Conservation (phyloP, 2,888 invertebrate genomes). For the Hyles lineata region DNA sequence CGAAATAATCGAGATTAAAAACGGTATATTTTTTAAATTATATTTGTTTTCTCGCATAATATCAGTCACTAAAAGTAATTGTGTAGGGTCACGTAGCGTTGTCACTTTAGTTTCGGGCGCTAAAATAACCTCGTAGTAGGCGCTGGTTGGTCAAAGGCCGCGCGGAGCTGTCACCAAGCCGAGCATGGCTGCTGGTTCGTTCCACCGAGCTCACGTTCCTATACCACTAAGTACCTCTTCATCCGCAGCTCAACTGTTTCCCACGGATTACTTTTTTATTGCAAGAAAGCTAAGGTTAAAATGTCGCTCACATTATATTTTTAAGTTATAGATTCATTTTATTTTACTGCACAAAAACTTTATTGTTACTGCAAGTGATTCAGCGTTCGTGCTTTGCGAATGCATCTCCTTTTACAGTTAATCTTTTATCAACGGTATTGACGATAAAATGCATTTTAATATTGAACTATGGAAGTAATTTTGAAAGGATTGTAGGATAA, state of each 20-base stretch:
- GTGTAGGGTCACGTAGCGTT: constrained; percentile 36
- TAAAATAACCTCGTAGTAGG: constrained; percentile 69
- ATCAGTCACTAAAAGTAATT: too few species aligned
- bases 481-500: neutral
- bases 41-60: too few species aligned
- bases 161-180: constrained; percentile 67
- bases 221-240: constrained; percentile 42
- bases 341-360: constrained; percentile 1
- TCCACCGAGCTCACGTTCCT: constrained; percentile 67
- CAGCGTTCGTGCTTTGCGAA: neutral
- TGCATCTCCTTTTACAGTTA: neutral
- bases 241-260: constrained; percentile 51
- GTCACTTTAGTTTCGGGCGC: constrained; percentile 53
- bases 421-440: neutral
- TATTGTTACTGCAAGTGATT: neutral
- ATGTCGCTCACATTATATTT: neutral
- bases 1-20: too few species aligned
- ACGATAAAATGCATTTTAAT: neutral
- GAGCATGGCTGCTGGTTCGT: constrained; percentile 74
- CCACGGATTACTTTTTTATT: constrained; percentile 45
- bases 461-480: neutral
- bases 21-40: too few species aligned
- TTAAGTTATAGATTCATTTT: neutral
- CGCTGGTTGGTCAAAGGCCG: constrained; percentile 55
- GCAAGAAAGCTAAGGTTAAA: constrained; percentile 29